Conservation (phyloP, 2,113 vertebrate genomes). For the Equus quagga region DNA sequence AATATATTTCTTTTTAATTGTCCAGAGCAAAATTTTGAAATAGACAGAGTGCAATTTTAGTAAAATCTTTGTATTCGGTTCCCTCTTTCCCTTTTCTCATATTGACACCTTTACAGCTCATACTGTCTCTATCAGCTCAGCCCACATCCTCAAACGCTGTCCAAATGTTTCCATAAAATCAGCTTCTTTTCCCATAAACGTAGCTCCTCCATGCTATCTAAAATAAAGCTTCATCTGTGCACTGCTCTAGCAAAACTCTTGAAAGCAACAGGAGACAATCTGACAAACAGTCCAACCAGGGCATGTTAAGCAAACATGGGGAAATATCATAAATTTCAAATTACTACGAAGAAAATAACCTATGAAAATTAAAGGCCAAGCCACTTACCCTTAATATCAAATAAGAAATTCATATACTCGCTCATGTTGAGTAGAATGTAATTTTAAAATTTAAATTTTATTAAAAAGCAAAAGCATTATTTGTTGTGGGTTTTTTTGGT, state of each 20-base stretch:
- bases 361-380: neutral
- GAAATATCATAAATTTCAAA: neutral
- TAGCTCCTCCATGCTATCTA: neutral
- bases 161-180: neutral
- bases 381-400: neutral
- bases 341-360: neutral
- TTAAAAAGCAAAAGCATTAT: neutral
- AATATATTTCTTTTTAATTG: neutral
- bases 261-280: neutral
- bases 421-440: neutral
- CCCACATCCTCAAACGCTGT: neutral
- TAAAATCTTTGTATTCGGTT: neutral
- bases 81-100: neutral
- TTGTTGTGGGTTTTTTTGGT: neutral
- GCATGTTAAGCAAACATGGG: neutral
- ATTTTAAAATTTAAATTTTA: neutral
- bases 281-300: neutral
- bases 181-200: neutral
- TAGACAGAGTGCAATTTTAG: neutral
- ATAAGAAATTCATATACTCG: neutral
- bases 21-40: neutral
- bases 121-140: neutral
- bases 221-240: neutral
- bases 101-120: neutral
- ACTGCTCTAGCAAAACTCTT: neutral